Conservation (phyloP, 2,113 vertebrate genomes). For the Cettia cetti region DNA sequence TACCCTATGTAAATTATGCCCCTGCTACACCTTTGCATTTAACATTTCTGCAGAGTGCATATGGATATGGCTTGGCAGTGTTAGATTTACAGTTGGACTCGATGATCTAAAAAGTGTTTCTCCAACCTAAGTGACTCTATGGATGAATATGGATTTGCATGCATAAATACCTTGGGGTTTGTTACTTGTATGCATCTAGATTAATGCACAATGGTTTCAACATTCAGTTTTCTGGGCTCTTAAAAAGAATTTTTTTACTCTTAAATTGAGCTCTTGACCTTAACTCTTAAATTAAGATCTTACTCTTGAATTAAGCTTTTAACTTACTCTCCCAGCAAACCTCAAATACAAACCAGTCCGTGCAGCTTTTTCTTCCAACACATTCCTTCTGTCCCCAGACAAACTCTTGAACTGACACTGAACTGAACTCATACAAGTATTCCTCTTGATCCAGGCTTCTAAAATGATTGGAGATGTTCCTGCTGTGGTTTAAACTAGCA, state of each 20-base stretch:
- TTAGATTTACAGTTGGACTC: neutral
- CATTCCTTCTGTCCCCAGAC: neutral
- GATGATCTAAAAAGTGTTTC: neutral
- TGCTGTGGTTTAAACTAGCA: neutral
- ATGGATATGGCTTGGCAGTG: neutral
- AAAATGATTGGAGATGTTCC: neutral
- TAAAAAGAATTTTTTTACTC: neutral
- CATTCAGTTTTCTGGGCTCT: neutral
- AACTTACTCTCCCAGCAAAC: neutral
- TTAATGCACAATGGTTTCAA: neutral
- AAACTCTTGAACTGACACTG: neutral
- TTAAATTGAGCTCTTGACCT: neutral
- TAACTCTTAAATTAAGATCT: neutral
- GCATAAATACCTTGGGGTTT: neutral
- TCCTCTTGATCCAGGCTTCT: neutral
- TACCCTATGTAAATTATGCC: accelerated
- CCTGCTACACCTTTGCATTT: neutral
- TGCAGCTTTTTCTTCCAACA: neutral
- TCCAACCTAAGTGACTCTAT: neutral
- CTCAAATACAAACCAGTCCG: neutral
- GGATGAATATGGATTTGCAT: neutral
- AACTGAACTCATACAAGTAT: neutral
- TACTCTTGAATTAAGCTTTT: neutral
- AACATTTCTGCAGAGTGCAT: neutral
- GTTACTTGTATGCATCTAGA: neutral